Evolutionary conservation across 2,797 vertebrate genomes (phyloP), one percentile per base, ranked within the genome.

Genomic region (Chelon labrosus): DNA sequence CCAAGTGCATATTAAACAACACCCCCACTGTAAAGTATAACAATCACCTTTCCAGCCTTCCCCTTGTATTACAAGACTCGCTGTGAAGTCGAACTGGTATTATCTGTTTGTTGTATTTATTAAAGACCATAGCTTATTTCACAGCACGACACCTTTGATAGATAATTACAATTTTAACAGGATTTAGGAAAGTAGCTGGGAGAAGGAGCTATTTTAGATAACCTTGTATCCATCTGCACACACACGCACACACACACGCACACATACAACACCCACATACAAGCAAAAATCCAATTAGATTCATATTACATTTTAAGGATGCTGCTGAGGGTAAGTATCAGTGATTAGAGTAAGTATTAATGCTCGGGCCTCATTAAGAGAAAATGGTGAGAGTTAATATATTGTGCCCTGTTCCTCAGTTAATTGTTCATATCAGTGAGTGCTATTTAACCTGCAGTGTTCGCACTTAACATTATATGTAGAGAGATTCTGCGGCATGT

Each of bases 131-230:
- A 14, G 42, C 70, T 64, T 80, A 7, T 42, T 46, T 62, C 79
- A 46, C 88, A 88, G 77, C 83, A 37, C 56, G 84, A 78, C 37
- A 63, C 69, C 63, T 61, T 72, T 85, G 81, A 87, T 86, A 52
- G 61, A 82, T 88, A 89, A 91, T 88, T 87, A 83, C 66, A 82
- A 64, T 64, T 50, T 67, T 87, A 88, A 88, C 83, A 87, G 82
- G 86, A 89, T 89, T 82, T 70, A 65, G 54, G 35, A 56, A 57
- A 68, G 57, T 46, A 58, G 62, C 37, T 53, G 41, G 27, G 41
- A 55, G 27, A 81, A 79, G 66, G 54, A 54, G 11, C 57, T 79
- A 54, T 79, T 84, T 69, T 65, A 75, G 75, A 83, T 77, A 76
- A 64, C 47, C 66, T 56, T 70, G 46, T 57, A 68, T 53, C 17